A percentile compares a stretch with the other conserved stretches of the same genome.
phyloP scores from a whole-genome alignment of 1,140 invertebrate species.

The Homalodisca vitripennis region DNA sequence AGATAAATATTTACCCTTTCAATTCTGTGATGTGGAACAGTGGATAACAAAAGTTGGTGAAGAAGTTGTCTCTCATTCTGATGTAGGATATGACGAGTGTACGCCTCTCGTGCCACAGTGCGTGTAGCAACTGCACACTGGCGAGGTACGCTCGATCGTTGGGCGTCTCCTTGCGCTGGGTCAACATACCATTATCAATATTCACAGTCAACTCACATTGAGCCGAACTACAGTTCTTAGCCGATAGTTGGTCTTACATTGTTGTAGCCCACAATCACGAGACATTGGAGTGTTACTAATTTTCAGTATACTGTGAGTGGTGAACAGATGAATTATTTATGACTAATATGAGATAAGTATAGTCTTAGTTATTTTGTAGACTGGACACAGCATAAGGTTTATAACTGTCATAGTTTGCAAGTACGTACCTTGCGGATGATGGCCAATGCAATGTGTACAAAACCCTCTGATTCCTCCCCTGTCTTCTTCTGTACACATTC shows the following conservation, averaged over 20 bases:
- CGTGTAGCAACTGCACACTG: conserved; percentile 24
- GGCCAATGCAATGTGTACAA: conserved; percentile 12
- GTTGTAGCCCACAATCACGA: too few species aligned
- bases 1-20: neutral
- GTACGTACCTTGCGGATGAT: conserved; percentile 14
- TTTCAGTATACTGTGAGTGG: too few species aligned
- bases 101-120: conserved; percentile 20
- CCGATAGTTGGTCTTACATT: too few species aligned
- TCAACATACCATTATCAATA: neutral
- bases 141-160: conserved; percentile 20
- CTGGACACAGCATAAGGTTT: too few species aligned
- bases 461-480: conserved; percentile 23
- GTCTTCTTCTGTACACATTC: conserved; percentile 21
- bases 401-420: too few species aligned
- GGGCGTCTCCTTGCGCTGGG: conserved; percentile 10
- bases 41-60: conserved; percentile 23
- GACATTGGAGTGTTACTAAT: too few species aligned
- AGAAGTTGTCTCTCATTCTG: conserved; percentile 17
- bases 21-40: conserved; percentile 7
- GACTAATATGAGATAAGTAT: too few species aligned
- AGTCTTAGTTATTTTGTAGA: too few species aligned
- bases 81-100: conserved; percentile 27
- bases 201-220: too few species aligned
- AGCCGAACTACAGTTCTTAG: too few species aligned
- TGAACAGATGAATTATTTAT: too few species aligned